phyloP scores from a whole-genome alignment of 2,888 invertebrate genomes.

The Glyphotaelius pellucidus region DNA sequence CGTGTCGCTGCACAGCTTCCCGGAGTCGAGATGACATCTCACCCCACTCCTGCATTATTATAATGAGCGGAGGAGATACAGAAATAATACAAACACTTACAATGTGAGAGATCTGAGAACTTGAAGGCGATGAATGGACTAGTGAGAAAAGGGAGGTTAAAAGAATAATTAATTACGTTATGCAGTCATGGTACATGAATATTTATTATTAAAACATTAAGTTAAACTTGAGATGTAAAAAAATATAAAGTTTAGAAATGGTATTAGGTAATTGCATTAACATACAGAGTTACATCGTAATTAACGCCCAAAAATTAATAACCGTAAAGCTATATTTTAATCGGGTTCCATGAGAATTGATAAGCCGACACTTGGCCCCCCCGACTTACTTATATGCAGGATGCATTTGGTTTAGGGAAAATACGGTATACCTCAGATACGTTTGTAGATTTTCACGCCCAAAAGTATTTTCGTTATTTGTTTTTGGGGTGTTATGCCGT shows the following conservation, averaged over 20 bases:
- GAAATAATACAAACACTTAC: slow-evolving; percentile 19
- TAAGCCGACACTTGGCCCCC: too few species aligned
- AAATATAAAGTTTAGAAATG: not conserved
- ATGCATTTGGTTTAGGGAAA: too few species aligned
- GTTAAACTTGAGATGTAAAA: not conserved
- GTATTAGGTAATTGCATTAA: not conserved
- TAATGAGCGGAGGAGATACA: not conserved
- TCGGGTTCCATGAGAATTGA: too few species aligned
- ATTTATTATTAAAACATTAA: not conserved
- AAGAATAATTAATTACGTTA: not conserved
- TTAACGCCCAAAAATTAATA: not conserved
- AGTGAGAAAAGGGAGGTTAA: not conserved
- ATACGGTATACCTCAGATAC: too few species aligned
- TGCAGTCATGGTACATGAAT: not conserved
- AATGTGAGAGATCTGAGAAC: not conserved
- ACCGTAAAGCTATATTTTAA: not conserved
- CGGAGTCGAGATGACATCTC: slow-evolving; percentile 7
- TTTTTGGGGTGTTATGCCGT: too few species aligned
- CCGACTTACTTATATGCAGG: too few species aligned
- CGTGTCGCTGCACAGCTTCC: slow-evolving; percentile 17
- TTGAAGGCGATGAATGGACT: not conserved
- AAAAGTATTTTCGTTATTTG: too few species aligned
- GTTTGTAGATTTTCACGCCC: too few species aligned
- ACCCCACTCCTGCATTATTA: slow-evolving; percentile 10
- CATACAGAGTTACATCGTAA: not conserved